phyloP scores from a whole-genome alignment of 2,888 invertebrate species.

The Epiblema foenella region DNA sequence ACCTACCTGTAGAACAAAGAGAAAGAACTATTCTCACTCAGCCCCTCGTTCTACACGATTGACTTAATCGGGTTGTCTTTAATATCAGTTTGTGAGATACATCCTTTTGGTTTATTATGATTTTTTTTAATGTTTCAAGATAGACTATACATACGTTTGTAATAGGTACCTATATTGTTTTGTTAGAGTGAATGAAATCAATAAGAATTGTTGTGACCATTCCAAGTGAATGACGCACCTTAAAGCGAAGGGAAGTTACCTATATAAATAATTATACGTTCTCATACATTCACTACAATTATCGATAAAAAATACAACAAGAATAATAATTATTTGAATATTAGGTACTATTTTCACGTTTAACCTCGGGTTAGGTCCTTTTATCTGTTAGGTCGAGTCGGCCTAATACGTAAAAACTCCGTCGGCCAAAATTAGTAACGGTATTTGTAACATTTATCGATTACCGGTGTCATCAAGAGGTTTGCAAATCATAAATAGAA shows the following conservation, averaged over 20 bases:
- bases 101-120: slow-evolving; percentile 19
- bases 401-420: no score
- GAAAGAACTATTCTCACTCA: slow-evolving; percentile 66
- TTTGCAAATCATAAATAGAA: no score
- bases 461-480: no score
- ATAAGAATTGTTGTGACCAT: slow-evolving; percentile 3
- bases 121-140: not conserved
- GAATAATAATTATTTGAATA: no score
- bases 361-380: no score
- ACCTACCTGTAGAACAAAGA: slow-evolving; percentile 78
- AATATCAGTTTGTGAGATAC: slow-evolving; percentile 34
- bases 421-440: no score
- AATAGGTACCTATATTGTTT: no score
- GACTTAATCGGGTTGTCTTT: slow-evolving; percentile 44
- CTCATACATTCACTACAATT: no score
- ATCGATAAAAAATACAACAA: no score
- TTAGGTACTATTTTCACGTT: no score
- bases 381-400: no score
- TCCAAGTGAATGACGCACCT: slow-evolving; percentile 9
- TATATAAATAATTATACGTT: not conserved
- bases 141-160: slow-evolving; percentile 11
- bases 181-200: slow-evolving; percentile 10
- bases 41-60: slow-evolving; percentile 55
- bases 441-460: no score
- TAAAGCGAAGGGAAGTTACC: not conserved